These are phyloP conservation scores for Drosophila picticornis DNA, from an alignment of 2,888 invertebrate genomes.

Conservation along the genomic window DNA sequence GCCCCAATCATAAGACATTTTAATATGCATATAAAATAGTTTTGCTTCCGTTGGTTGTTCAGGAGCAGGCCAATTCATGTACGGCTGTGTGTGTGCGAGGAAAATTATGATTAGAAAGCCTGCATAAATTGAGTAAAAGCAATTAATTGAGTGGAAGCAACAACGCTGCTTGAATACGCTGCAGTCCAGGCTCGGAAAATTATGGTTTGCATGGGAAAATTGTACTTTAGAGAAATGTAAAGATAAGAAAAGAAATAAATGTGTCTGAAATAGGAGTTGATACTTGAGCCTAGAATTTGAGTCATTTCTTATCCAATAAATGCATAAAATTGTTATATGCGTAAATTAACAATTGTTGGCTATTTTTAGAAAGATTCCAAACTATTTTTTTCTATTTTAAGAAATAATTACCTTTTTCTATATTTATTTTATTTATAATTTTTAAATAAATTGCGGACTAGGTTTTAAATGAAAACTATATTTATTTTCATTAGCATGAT, in stretches of 20 bases:
- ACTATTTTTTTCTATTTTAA: neutral
- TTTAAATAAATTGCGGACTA: too few species aligned
- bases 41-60: conserved; percentile 60
- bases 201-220: neutral
- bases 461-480: too few species aligned
- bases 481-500: too few species aligned
- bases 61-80: conserved; percentile 33
- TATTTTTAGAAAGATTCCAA: neutral
- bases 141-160: too few species aligned
- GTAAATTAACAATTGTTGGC: neutral
- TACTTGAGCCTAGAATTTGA: neutral
- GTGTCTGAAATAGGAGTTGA: neutral
- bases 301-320: neutral
- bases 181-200: neutral
- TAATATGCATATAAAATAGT: conserved; percentile 21
- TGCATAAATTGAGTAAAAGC: conserved; percentile 14
- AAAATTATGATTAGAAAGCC: conserved; percentile 49
- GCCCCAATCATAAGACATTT: conserved; percentile 41
- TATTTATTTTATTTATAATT: too few species aligned
- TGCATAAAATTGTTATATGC: neutral
- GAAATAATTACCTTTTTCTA: too few species aligned
- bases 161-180: conserved; percentile 13
- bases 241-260: neutral
- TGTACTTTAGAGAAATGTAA: neutral
- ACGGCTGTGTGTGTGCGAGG: conserved; percentile 16